Base-by-base conservation (phyloP, 2,888 invertebrate genomes). In the Sthenelais limicola region DNA sequence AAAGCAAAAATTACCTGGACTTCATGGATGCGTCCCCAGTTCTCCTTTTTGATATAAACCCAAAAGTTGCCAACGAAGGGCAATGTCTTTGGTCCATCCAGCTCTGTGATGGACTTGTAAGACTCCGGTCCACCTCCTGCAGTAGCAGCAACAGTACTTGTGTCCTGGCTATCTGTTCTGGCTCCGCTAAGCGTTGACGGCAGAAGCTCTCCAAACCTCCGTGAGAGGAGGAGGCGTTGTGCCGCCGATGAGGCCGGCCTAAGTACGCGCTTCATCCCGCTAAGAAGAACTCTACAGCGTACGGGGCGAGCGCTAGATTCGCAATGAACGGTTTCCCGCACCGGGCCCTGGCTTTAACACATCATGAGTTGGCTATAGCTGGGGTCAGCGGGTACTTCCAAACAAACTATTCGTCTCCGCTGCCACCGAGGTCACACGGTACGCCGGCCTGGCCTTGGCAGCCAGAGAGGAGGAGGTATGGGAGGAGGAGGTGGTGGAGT, bases 11-110 rank as follows among this genome's bases (percentile, higher is more conserved):
- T 74, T 77, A 86, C 86, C 83, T 84, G 84, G 3, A 84, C 80
- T 78, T 84, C 81, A 62, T 86, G 85, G 81, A 85, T 82, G 71
- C 82, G 81, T 43, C 86, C 86, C 26, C 78, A 75, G 74, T 86
- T 86, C 43, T 80, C 81, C 71, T 82, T 83, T 68, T 81, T 80
- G 73, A 85, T 81, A 72, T 85, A 85, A 69, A 82, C 83, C 28
- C 81, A 79, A 28, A 83, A 84, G n/a, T 84, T 85, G 7, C 86
- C 86, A 4, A 86, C 68, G 26, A 86, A 68, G 3, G 86, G 86
- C 75, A 81, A 81, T 7, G 82, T 85, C 15, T 74, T 71, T 2
- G 85, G 86, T n/a, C 86, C 85, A 0, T 82, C 82, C 68, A 86
- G 75, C 51, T 85, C 84, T 33, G 76, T 69, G 26, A 86, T 77